These are phyloP conservation scores for Diacarnus erythraeanus DNA, from an alignment of 37 sponge, comb jelly and placozoan genomes.

Conservation along the genomic window DNA sequence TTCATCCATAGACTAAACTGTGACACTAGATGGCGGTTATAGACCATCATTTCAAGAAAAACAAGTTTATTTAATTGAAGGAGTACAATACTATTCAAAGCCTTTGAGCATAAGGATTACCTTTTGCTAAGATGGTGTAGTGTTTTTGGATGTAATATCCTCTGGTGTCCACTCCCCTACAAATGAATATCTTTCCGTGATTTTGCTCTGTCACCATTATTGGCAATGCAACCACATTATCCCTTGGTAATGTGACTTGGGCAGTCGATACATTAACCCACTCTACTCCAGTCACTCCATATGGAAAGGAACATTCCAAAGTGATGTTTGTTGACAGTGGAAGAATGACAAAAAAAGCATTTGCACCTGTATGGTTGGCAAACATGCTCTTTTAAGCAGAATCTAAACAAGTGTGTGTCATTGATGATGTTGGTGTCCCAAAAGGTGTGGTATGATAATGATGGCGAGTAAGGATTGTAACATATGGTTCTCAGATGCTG, in stretches of 20 bases:
- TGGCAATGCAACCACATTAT: neutral
- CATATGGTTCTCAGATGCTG: too few species aligned
- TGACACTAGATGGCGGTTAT: too few species aligned
- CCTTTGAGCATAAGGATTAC: neutral
- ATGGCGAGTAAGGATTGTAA: too few species aligned
- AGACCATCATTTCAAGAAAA: too few species aligned
- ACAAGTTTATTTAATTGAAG: too few species aligned
- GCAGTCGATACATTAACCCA: neutral
- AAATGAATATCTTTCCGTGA: neutral
- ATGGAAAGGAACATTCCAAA: constrained; percentile 8
- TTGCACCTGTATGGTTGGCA: neutral
- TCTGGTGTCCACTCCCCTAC: neutral
- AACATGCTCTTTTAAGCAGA: too few species aligned
- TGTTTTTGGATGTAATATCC: neutral
- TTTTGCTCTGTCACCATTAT: neutral
- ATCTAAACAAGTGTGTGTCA: too few species aligned
- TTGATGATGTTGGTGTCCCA: too few species aligned
- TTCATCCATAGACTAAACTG: too few species aligned
- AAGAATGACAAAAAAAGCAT: neutral
- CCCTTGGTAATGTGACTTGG: neutral
- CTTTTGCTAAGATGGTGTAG: constrained; percentile 1
- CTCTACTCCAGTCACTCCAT: neutral
- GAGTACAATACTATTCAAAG: too few species aligned
- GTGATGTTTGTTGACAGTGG: neutral
- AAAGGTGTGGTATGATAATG: too few species aligned